Evolutionary conservation across 1,140 invertebrate genomes (phyloP).

Genomic region (Chelonus insularis): DNA sequence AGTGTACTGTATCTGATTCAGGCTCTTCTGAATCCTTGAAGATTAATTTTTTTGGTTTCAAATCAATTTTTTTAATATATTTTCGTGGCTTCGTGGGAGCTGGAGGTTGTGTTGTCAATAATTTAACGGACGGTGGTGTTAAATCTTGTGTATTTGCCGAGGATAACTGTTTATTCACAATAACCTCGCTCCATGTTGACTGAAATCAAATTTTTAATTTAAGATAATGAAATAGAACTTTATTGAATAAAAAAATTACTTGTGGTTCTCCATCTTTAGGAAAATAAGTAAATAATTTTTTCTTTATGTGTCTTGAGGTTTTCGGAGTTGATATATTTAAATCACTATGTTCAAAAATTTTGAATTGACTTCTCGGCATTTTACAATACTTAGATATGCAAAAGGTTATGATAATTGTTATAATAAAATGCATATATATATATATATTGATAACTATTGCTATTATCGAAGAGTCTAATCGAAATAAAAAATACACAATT

Average conservation of each 20-base stretch:
- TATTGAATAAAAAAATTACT: constrained; percentile 11
- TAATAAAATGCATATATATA: too few species aligned
- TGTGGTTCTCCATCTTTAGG: neutral
- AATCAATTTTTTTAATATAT: constrained; percentile 22
- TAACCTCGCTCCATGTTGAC: neutral
- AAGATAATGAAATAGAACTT: constrained; percentile 4
- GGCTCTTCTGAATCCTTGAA: constrained; percentile 33
- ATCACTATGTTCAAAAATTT: constrained; percentile 10
- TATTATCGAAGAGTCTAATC: too few species aligned
- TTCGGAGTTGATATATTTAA: constrained; percentile 16
- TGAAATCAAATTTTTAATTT: constrained; percentile 7
- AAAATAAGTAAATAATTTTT: constrained; percentile 1
- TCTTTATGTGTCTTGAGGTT: neutral
- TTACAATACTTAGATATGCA: neutral
- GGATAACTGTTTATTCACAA: constrained; percentile 9
- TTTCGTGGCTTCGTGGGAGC: constrained; percentile 39
- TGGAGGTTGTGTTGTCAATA: constrained; percentile 18
- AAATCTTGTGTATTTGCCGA: constrained; percentile 16
- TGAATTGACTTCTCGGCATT: constrained; percentile 5
- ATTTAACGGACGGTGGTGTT: constrained; percentile 3
- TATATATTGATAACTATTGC: too few species aligned
- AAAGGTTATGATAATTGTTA: neutral
- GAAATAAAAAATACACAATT: too few species aligned
- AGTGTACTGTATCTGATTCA: constrained; percentile 3
- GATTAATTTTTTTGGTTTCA: constrained; percentile 41